phyloP scores from a whole-genome alignment of 2,113 vertebrate genomes.

The Rattus rattus region DNA sequence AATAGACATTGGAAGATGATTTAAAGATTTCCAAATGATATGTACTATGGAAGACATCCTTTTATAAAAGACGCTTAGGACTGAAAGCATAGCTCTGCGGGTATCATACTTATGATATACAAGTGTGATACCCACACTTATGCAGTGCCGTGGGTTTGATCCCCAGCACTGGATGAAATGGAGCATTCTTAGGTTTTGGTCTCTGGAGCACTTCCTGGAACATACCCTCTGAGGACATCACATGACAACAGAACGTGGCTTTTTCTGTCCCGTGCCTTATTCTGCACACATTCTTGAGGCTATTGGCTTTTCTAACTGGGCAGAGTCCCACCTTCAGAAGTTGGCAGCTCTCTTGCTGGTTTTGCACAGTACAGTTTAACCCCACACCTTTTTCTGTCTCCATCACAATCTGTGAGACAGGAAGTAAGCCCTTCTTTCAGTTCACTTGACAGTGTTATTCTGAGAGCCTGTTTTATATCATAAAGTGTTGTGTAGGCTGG shows the following conservation, averaged over 20 bases:
- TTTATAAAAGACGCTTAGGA: background rate
- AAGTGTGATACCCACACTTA: background rate
- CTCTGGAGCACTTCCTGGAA: background rate
- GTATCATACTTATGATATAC: background rate
- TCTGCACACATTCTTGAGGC: background rate
- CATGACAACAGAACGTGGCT: background rate
- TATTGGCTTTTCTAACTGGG: background rate
- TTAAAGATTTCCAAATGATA: background rate
- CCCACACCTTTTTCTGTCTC: background rate
- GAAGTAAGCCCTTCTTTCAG: background rate
- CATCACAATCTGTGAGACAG: background rate
- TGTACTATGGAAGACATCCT: background rate
- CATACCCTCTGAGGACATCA: background rate
- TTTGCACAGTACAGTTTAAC: background rate
- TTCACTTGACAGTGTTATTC: background rate
- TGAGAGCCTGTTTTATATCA: background rate
- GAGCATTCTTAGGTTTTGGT: background rate
- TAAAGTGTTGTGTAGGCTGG: background rate
- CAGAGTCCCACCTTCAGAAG: background rate
- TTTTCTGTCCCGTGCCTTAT: constrained; percentile 1
- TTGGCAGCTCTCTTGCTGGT: background rate
- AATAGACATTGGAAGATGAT: background rate
- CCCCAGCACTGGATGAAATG: background rate
- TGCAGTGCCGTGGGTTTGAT: background rate
- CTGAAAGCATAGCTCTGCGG: background rate